These are phyloP conservation scores for Pelmatolapia mariae DNA, from an alignment of 2,113 vertebrate genomes.

Conservation along the genomic window DNA sequence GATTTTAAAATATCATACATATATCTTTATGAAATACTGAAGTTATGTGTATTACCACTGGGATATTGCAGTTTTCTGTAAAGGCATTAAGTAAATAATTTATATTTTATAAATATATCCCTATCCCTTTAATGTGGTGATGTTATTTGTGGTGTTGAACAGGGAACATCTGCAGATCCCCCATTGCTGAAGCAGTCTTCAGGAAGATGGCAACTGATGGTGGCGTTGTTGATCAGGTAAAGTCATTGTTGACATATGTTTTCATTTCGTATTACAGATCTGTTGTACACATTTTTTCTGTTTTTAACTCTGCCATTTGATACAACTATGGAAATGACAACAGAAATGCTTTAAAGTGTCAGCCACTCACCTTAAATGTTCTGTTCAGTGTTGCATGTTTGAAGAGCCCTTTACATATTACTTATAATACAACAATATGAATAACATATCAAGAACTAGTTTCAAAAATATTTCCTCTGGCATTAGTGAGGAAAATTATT, in stretches of 20 bases:
- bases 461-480: background rate
- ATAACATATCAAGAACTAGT: background rate
- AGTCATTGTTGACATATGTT: background rate
- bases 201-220: slow-evolving; percentile 84
- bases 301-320: background rate
- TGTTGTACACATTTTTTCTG: background rate
- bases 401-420: background rate
- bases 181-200: slow-evolving; percentile 96
- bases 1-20: background rate
- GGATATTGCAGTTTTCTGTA: background rate
- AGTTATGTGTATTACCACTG: background rate
- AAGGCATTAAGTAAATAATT: background rate
- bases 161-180: slow-evolving; percentile 97
- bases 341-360: background rate
- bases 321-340: background rate
- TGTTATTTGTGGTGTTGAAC: slow-evolving; percentile 44
- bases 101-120: background rate
- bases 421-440: background rate
- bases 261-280: background rate
- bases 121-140: background rate
- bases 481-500: background rate
- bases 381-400: background rate
- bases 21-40: background rate
- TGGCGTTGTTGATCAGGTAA: slow-evolving; percentile 80
- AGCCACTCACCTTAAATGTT: background rate